A percentile compares a stretch with the other conserved stretches of the same genome.
phyloP scores from a whole-genome alignment of 2,888 invertebrate species.

The Neuroscelio doddi region DNA sequence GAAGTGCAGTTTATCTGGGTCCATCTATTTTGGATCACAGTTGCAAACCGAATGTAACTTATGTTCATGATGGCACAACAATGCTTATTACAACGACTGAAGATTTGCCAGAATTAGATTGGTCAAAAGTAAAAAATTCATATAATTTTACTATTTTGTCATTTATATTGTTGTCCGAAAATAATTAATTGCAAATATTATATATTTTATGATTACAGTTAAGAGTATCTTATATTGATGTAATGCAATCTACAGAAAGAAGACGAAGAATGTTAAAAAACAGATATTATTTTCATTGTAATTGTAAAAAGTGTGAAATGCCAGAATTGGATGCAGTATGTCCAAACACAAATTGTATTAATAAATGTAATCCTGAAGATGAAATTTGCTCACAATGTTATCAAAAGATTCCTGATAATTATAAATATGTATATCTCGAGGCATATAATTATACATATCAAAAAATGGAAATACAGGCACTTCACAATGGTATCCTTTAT shows the following conservation, averaged over 20 bases:
- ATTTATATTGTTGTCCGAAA: too few species aligned
- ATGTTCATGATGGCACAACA: slow-evolving; percentile 87
- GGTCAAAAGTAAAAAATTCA: slow-evolving; percentile 78
- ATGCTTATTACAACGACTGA: slow-evolving; percentile 82
- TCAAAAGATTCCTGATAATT: too few species aligned
- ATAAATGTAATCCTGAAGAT: neutral
- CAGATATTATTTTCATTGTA: slow-evolving; percentile 24
- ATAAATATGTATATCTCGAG: too few species aligned
- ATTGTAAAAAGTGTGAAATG: slow-evolving; percentile 12
- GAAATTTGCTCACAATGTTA: slow-evolving; percentile 5
- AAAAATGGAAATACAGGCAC: too few species aligned
- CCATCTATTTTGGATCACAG: slow-evolving; percentile 93
- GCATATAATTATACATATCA: too few species aligned
- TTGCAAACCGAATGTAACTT: slow-evolving; percentile 90
- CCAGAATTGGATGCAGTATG: slow-evolving; percentile 12
- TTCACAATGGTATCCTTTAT: too few species aligned
- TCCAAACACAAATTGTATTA: slow-evolving; percentile 5
- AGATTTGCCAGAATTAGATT: slow-evolving; percentile 82
- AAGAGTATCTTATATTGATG: slow-evolving; percentile 1
- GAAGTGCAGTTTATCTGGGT: slow-evolving; percentile 89
- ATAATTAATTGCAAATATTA: too few species aligned
- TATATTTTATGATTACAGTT: too few species aligned
- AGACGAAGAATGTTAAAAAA: neutral
- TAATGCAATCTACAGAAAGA: slow-evolving; percentile 4
- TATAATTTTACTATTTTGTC: too few species aligned